These are phyloP conservation scores for Drosophila orena DNA, from an alignment of 1,140 invertebrate species.

Conservation along the genomic window DNA sequence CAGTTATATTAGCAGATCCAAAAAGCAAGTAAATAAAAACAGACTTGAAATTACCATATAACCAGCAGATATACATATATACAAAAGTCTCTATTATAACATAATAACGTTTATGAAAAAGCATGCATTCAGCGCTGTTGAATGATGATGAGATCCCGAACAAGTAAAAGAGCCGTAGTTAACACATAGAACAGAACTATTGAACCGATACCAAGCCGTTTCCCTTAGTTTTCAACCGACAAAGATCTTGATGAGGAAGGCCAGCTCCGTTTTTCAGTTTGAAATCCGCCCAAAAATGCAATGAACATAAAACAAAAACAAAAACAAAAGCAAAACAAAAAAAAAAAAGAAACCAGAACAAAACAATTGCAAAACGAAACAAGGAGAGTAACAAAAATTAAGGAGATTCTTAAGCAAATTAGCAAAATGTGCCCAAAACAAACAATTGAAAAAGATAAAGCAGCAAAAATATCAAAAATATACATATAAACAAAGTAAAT, in stretches of 20 bases:
- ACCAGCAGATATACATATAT: constrained; percentile 46
- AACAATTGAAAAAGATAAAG: constrained; percentile 27
- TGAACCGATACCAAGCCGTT: constrained; percentile 10
- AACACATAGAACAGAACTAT: constrained; percentile 28
- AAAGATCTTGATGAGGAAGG: constrained; percentile 7
- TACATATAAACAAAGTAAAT: constrained; percentile 50
- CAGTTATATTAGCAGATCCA: constrained; percentile 55
- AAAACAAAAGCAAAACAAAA: constrained; percentile 6
- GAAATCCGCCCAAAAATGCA: constrained; percentile 46
- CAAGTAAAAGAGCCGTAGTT: constrained; percentile 32
- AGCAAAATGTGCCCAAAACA: constrained; percentile 48
- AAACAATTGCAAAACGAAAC: constrained; percentile 5
- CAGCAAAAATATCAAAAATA: constrained; percentile 51
- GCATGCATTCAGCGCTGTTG: constrained; percentile 32
- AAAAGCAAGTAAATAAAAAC: constrained; percentile 18
- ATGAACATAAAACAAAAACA: not conserved
- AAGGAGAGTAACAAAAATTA: constrained; percentile 1
- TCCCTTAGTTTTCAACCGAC: constrained; percentile 20
- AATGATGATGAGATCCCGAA: constrained; percentile 4
- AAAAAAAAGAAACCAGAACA: constrained; percentile 7
- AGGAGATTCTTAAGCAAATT: constrained; percentile 28
- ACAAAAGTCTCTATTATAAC: constrained; percentile 24
- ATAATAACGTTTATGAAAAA: constrained; percentile 18
- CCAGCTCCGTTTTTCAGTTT: constrained; percentile 50
- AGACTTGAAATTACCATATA: constrained; percentile 57